Evolutionary conservation across 2,888 invertebrate genomes (phyloP), one percentile per base, ranked within the genome.

Genomic region (Acheta domesticus): DNA sequence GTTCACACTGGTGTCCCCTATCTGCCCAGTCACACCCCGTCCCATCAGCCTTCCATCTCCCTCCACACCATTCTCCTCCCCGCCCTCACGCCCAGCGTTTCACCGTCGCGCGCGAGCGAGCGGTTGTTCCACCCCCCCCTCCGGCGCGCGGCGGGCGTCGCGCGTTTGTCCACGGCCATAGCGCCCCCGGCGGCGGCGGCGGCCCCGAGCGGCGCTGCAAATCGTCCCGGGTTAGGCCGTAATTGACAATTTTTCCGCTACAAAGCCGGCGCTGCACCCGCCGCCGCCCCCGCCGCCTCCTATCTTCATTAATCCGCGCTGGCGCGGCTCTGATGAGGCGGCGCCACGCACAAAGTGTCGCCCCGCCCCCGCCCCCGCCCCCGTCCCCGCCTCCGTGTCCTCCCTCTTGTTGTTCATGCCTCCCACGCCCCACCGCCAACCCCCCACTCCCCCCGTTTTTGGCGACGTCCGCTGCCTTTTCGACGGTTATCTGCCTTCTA

Each of bases 211-310:
- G 62, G 16, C n/a, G 62, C 62, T 62, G 62, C 62, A 62, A 62
- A 62, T 62, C 62, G 62, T 62, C 62, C 62, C n/a, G 62, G 62
- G 62, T 62, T 62, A 62, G 16, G 62, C 14, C 62, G 62, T 62
- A 62, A 62, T 62, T 62, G 62, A 62, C 62, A 62, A 62, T 62
- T 62, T 62, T 62, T 62, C 62, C 62, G 62, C 62, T 62, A 62
- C 62, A 62, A 62, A 62, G 62, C 62, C 62, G 62, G 62, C 14
- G 62, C 62, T n/a, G 62, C 62, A 62, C 62, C 62, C 62, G 62
- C 62, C 62, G 12, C n/a, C 62, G 62, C 14, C 62, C 12, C 62
- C 62, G 16, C n/a, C 62, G 4, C 62, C 16, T 62, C 62, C 62
- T 62, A 62, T 62, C 62, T 62, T 62, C 62, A 62, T 62, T 62